Conservation (phyloP, 2,888 invertebrate genomes). For the Byasa hedistus region DNA sequence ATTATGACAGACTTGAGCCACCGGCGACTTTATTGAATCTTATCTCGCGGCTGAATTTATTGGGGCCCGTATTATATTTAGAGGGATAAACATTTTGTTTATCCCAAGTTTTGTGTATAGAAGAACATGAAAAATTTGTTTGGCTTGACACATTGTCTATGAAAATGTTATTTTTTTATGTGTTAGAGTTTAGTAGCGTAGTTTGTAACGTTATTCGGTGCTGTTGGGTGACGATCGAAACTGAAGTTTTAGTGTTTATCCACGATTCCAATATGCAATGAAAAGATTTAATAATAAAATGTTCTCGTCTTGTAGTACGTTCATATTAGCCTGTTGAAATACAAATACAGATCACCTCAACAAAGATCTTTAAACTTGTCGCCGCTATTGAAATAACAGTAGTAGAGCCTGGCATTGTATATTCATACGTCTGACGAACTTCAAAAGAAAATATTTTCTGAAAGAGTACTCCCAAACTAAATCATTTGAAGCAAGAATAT, state of each 20-base stretch:
- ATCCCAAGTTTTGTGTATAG: conserved; percentile 44
- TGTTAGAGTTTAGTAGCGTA: neutral
- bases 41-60: conserved; percentile 68
- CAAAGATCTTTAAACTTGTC: conserved; percentile 34
- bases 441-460: conserved; percentile 73
- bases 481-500: conserved; percentile 76
- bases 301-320: neutral
- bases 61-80: conserved; percentile 57
- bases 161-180: neutral
- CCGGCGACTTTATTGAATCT: conserved; percentile 72
- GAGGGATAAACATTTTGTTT: conserved; percentile 53
- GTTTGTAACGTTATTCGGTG: neutral
- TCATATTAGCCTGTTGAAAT: conserved; percentile 19
- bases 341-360: conserved; percentile 20
- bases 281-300: conserved; percentile 5
- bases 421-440: conserved; percentile 64
- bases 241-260: neutral
- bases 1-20: conserved; percentile 68
- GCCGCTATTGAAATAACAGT: conserved; percentile 37
- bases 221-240: neutral
- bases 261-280: too few species aligned
- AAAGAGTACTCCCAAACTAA: conserved; percentile 72
- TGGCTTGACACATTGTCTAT: neutral
- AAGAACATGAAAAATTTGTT: conserved; percentile 25
- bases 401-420: conserved; percentile 53